These are phyloP conservation scores for Phaethon lepturus DNA, from an alignment of 2,113 vertebrate species.

Conservation along the genomic window DNA sequence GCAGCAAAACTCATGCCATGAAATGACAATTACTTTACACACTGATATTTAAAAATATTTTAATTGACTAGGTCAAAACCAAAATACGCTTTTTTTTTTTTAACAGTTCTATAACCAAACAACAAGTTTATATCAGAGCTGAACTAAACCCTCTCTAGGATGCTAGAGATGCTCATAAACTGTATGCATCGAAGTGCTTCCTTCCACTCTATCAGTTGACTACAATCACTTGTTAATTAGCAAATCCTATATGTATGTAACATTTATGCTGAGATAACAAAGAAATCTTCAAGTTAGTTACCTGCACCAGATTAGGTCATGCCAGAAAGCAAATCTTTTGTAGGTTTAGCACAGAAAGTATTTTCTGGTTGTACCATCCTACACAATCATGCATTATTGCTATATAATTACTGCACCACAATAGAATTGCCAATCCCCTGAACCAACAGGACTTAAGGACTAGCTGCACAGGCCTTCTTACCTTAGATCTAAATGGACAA, in stretches of 20 bases:
- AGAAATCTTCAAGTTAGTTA: background rate
- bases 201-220: background rate
- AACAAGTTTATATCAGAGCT: background rate
- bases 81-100: background rate
- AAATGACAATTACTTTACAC: background rate
- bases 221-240: background rate
- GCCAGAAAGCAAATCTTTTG: background rate
- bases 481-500: conserved; percentile 91
- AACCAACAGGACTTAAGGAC: background rate
- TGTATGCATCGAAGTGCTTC: background rate
- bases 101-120: background rate
- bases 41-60: background rate
- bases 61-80: background rate
- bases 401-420: background rate
- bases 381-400: background rate
- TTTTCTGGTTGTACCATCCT: background rate
- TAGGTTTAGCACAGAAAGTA: background rate
- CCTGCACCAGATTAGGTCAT: background rate
- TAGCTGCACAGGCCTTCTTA: conserved; percentile 53
- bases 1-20: background rate
- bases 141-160: background rate
- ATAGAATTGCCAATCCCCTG: background rate
- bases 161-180: background rate
- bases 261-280: background rate
- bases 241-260: background rate